These are phyloP conservation scores for Leptogaster cylindrica DNA, from an alignment of 2,888 invertebrate genomes.

Conservation along the genomic window DNA sequence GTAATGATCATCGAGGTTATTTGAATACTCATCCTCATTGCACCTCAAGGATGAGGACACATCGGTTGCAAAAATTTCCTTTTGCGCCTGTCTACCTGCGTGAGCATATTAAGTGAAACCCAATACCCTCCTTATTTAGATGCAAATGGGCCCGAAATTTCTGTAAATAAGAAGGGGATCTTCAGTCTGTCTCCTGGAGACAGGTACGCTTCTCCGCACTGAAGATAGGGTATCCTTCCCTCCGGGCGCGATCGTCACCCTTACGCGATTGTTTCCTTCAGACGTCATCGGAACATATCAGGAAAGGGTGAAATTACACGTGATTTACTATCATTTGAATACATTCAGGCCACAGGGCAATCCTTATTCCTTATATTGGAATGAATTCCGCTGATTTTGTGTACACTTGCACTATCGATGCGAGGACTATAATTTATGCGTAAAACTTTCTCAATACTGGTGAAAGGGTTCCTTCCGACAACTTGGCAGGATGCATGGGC, in stretches of 20 bases:
- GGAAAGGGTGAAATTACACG: slow-evolving; percentile 42
- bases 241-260: background rate
- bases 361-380: background rate
- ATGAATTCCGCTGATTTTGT: slow-evolving; percentile 13
- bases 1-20: slow-evolving; percentile 47
- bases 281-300: slow-evolving; percentile 21
- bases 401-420: slow-evolving; percentile 48
- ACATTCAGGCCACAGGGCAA: slow-evolving; percentile 24
- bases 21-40: slow-evolving; percentile 48
- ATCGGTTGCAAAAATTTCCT: slow-evolving; percentile 17
- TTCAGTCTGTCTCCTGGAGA: slow-evolving; percentile 8
- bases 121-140: slow-evolving; percentile 45
- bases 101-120: slow-evolving; percentile 49
- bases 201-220: slow-evolving; percentile 26
- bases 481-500: slow-evolving; percentile 45
- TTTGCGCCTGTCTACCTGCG: slow-evolving; percentile 48
- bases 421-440: slow-evolving; percentile 49
- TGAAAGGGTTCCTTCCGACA: slow-evolving; percentile 39
- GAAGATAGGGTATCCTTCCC: too few species aligned
- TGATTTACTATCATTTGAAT: slow-evolving; percentile 46
- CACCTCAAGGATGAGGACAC: slow-evolving; percentile 21
- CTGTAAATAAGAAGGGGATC: slow-evolving; percentile 42
- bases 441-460: slow-evolving; percentile 47
- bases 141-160: slow-evolving; percentile 48
- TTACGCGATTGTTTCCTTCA: slow-evolving; percentile 17